A percentile compares a stretch with the other conserved stretches of the same genome.
Conservation (phyloP, 2,797 vertebrate genomes). For the Catamblyrhynchus diadema region DNA sequence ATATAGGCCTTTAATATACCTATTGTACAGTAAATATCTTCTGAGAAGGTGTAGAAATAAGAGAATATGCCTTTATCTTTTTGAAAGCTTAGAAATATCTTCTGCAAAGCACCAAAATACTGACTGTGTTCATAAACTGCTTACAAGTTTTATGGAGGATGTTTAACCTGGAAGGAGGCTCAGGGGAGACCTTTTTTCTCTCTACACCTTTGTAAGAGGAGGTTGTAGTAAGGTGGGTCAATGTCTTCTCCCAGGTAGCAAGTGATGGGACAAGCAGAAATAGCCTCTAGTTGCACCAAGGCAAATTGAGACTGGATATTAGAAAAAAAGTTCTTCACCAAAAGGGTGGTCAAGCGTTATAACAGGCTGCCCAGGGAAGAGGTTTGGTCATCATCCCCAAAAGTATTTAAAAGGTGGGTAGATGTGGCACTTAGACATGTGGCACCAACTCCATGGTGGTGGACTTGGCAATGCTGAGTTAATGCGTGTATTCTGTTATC, state of each 20-base stretch:
- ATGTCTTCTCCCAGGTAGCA: neutral
- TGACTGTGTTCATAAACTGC: neutral
- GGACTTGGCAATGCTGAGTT: neutral
- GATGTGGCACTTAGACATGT: neutral
- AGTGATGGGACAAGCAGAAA: neutral
- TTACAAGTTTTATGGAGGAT: neutral
- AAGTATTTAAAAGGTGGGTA: neutral
- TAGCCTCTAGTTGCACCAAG: neutral
- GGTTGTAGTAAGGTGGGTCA: too few relatives aligned
- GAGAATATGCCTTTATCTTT: neutral
- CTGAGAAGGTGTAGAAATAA: neutral
- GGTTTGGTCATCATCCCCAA: neutral
- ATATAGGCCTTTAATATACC: neutral
- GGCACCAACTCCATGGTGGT: neutral
- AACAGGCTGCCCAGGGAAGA: neutral
- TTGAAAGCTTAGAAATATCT: neutral
- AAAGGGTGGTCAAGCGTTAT: neutral
- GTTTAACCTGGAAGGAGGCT: neutral
- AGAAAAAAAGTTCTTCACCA: neutral
- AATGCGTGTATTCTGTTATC: neutral
- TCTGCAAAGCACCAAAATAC: neutral
- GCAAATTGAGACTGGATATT: neutral
- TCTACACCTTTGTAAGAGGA: neutral
- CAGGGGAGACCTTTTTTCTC: neutral
- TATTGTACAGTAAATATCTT: neutral